These are phyloP conservation scores for Notothenia rossii DNA, from an alignment of 2,113 vertebrate genomes.

Conservation along the genomic window DNA sequence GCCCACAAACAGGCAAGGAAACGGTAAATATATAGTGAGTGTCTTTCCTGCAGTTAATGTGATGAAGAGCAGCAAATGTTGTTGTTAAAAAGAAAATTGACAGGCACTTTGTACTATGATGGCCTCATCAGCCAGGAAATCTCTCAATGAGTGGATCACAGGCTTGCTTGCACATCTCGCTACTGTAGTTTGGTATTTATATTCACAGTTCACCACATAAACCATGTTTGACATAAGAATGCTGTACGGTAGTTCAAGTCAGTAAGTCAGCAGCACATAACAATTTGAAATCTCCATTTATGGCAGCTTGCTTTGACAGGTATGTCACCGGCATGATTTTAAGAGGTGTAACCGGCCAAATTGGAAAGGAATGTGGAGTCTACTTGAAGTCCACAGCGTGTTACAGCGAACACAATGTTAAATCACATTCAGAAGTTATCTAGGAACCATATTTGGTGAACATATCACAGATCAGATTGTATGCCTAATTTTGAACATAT, in stretches of 20 bases:
- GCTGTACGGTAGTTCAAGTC: neutral
- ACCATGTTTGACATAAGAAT: neutral
- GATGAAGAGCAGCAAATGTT: constrained; percentile 7
- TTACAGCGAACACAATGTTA: neutral
- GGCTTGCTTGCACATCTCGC: neutral
- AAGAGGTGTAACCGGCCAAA: constrained; percentile 4
- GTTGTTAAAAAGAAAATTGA: neutral
- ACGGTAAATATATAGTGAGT: neutral
- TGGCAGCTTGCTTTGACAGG: constrained; percentile 24
- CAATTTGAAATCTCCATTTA: constrained; percentile 22
- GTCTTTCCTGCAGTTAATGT: neutral
- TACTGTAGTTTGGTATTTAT: neutral
- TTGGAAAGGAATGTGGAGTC: constrained; percentile 23
- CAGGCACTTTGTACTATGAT: constrained; percentile 7
- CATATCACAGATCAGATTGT: constrained; percentile 51
- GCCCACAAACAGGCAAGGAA: constrained; percentile 12
- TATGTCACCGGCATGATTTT: neutral
- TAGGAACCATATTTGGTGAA: constrained; percentile 65
- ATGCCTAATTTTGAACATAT: constrained; percentile 66
- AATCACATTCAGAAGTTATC: constrained; percentile 8
- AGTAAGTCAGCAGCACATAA: neutral
- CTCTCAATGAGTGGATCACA: neutral
- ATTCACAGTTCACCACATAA: neutral
- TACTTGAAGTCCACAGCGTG: neutral
- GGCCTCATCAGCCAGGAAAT: constrained; percentile 12